Conservation (phyloP, 2,888 invertebrate genomes). For the Drosophila percnosoma region DNA sequence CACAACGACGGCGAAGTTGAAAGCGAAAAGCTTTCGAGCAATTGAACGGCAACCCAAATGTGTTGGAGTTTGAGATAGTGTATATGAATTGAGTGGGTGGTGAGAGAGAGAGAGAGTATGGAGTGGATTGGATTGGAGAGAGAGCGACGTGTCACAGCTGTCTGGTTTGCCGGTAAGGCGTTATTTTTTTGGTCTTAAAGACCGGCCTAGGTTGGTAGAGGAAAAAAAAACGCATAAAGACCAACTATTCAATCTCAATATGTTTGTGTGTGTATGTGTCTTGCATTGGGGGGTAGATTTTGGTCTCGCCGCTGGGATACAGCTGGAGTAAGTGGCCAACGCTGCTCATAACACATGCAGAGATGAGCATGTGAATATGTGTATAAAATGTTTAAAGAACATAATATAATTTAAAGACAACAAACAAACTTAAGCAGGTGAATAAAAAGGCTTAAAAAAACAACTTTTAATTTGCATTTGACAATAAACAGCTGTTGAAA, state of each 20-base stretch:
- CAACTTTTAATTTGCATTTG: background rate
- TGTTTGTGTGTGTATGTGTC: conserved; percentile 9
- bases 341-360: conserved; percentile 15
- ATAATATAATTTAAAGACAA: background rate
- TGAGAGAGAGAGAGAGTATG: background rate
- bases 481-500: background rate
- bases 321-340: conserved; percentile 13
- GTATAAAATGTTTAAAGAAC: background rate
- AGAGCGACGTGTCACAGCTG: conserved; percentile 57
- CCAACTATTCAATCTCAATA: conserved; percentile 49
- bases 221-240: conserved; percentile 15
- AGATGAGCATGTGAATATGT: conserved; percentile 27
- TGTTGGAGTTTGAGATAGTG: background rate
- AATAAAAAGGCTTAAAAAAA: background rate
- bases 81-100: background rate
- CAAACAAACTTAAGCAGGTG: background rate
- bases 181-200: conserved; percentile 40
- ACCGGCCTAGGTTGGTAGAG: conserved; percentile 37
- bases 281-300: conserved; percentile 41
- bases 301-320: conserved; percentile 1
- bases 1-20: conserved; percentile 28
- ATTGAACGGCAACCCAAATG: conserved; percentile 24
- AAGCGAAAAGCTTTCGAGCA: conserved; percentile 26
- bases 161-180: conserved; percentile 64
- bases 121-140: background rate